Base-by-base conservation (phyloP, 2,113 vertebrate genomes). In the Himantopus leucocephalus region DNA sequence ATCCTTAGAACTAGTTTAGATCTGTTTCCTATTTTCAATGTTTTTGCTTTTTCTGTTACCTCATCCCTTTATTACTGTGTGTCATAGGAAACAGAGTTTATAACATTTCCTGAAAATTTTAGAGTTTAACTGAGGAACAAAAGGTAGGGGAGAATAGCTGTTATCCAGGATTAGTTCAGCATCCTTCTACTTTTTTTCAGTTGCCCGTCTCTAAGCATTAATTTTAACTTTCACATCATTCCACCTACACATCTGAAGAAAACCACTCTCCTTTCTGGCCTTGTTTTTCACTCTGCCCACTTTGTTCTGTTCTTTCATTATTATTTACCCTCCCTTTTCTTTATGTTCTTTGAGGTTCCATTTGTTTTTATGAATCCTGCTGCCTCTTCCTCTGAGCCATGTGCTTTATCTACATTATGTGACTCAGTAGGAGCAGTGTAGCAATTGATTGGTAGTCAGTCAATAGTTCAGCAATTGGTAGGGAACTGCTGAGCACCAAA, bases 391-490 rank as follows among this genome's bases (percentile, higher is more conserved):
- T 14, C 45, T 81, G 56, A 82, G 45, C 26, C 6, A 8, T 73
- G 58, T 81, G 27, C 23, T 86, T 89, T 94, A 77, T 90, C 85
- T 92, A 63, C 56, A 50, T 77, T 92, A 76, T 34, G 14, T 74
- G 41, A 50, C 56, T 56, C 64, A 45, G 53, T 43, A 84, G 43
- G 23, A 82, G 30, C 30, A 63, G n/a, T 47, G n/a, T 63, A 74
- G 39, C 62, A 91, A 94, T 90, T 96, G 86, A 95, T 79, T 79
- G 39, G 35, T 52, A 92, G 84, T 76, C 88, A 78, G 60, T 94
- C 93, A 81, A 94, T 96, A 95, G 63, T 68, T 85, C 68, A 90
- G 66, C 72, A 94, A 90, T 60, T 95, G 84, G 39, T 64, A 86
- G 35, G 52, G 34, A 84, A 89, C 75, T 66, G 85, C 86, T 90